These are phyloP conservation scores for Propithecus perrieri DNA, from an alignment of 2,797 vertebrate genomes.

Conservation along the genomic window DNA sequence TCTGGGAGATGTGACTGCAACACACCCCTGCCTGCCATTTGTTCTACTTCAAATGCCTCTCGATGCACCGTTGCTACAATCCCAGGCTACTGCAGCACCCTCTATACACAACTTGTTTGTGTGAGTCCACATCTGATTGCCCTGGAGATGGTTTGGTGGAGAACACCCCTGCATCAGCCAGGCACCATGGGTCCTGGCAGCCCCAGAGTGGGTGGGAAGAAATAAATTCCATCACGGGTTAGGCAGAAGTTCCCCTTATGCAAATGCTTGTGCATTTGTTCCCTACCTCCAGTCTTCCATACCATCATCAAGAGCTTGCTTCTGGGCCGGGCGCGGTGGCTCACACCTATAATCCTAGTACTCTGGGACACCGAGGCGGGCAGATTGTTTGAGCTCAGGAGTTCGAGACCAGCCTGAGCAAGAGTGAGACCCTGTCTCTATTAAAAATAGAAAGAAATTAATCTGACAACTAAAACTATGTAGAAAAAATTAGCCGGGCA, in stretches of 20 bases:
- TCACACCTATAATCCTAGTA: too few relatives aligned
- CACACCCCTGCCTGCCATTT: slow-evolving; percentile 47
- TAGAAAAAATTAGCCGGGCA: too few relatives aligned
- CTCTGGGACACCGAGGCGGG: too few relatives aligned
- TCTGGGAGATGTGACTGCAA: slow-evolving; percentile 65
- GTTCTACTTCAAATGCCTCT: slow-evolving; percentile 71
- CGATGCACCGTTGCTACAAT: slow-evolving; percentile 57
- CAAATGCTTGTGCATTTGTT: slow-evolving; percentile 49
- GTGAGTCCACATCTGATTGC: neutral
- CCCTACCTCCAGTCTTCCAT: slow-evolving; percentile 60
- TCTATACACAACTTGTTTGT: neutral
- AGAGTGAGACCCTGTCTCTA: too few relatives aligned
- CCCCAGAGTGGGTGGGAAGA: slow-evolving; percentile 28
- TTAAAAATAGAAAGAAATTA: too few relatives aligned
- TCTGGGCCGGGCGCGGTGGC: neutral
- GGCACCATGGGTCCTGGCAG: slow-evolving; percentile 24
- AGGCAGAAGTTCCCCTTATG: slow-evolving; percentile 64
- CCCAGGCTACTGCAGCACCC: neutral
- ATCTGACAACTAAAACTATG: too few relatives aligned
- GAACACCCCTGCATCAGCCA: slow-evolving; percentile 29
- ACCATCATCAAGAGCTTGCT: slow-evolving; percentile 60
- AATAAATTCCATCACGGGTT: slow-evolving; percentile 70
- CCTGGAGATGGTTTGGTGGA: neutral
- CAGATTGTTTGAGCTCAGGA: too few relatives aligned
- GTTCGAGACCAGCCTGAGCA: too few relatives aligned